These are phyloP conservation scores for Pseudochirops corinnae DNA, from an alignment of 2,797 vertebrate species.

Conservation along the genomic window DNA sequence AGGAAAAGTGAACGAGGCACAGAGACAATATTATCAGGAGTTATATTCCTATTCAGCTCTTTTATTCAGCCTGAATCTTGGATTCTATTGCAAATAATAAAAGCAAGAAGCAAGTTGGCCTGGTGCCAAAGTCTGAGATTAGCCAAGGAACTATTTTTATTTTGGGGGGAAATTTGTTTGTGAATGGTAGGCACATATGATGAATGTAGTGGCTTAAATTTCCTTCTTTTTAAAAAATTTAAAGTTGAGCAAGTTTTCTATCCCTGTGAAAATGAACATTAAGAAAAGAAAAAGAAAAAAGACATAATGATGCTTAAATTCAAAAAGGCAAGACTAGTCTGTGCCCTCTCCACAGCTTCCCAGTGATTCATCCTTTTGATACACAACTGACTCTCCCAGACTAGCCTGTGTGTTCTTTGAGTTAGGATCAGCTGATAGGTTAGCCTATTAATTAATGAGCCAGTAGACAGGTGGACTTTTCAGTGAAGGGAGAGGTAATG, in stretches of 20 bases:
- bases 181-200: constrained; percentile 42
- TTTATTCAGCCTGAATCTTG: constrained; percentile 82
- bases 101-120: constrained; percentile 71
- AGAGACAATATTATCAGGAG: constrained; percentile 80
- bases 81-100: constrained; percentile 81
- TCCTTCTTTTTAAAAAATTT: constrained; percentile 7
- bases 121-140: constrained; percentile 75
- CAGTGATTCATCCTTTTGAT: background rate
- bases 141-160: constrained; percentile 68
- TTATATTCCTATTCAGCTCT: constrained; percentile 79
- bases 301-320: constrained; percentile 13
- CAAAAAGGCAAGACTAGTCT: background rate
- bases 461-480: background rate
- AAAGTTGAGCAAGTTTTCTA: constrained; percentile 5
- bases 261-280: constrained; percentile 39
- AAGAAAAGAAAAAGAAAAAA: background rate
- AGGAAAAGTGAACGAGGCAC: constrained; percentile 73
- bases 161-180: constrained; percentile 65
- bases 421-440: background rate
- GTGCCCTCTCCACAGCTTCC: background rate
- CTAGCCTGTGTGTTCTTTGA: background rate
- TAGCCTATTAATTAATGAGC: background rate
- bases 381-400: background rate
- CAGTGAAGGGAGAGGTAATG: background rate
- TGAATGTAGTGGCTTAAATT: constrained; percentile 50